These are phyloP conservation scores for Ephialtes manifestator DNA, from an alignment of 2,888 invertebrate genomes.

Conservation along the genomic window DNA sequence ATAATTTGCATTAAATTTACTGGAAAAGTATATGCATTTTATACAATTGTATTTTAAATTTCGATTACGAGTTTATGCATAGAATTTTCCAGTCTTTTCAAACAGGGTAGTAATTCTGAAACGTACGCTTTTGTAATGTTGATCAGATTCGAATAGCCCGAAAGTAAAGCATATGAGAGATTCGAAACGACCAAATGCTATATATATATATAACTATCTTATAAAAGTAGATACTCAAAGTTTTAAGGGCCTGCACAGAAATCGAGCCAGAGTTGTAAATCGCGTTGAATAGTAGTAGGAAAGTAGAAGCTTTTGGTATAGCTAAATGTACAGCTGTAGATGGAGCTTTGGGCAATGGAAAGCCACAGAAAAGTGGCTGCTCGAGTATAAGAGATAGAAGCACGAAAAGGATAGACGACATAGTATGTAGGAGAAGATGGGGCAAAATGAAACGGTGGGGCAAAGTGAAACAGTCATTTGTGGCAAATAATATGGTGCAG, in stretches of 20 bases:
- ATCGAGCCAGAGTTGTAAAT: constrained; percentile 22
- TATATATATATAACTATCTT: not conserved
- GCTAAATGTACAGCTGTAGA: not conserved
- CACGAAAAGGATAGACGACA: not conserved
- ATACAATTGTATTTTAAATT: no score
- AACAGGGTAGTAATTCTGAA: no score
- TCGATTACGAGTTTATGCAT: no score
- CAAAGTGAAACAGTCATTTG: no score
- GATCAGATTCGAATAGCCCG: no score
- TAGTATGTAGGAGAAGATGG: no score
- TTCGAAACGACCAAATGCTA: not conserved
- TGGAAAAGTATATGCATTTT: no score
- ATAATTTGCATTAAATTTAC: no score
- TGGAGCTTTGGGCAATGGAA: constrained; percentile 19
- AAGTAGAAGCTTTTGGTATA: not conserved
- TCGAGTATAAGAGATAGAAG: not conserved
- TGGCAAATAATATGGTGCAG: no score
- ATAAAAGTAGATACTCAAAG: constrained; percentile 23
- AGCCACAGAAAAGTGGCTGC: constrained; percentile 14
- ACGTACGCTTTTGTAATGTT: no score
- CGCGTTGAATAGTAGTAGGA: not conserved
- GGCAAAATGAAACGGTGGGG: no score
- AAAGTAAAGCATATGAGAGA: not conserved
- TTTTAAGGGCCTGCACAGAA: constrained; percentile 6
- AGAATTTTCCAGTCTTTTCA: no score